Conservation (phyloP, 2,888 invertebrate species). For the Rhimphoctona megacephalus region DNA sequence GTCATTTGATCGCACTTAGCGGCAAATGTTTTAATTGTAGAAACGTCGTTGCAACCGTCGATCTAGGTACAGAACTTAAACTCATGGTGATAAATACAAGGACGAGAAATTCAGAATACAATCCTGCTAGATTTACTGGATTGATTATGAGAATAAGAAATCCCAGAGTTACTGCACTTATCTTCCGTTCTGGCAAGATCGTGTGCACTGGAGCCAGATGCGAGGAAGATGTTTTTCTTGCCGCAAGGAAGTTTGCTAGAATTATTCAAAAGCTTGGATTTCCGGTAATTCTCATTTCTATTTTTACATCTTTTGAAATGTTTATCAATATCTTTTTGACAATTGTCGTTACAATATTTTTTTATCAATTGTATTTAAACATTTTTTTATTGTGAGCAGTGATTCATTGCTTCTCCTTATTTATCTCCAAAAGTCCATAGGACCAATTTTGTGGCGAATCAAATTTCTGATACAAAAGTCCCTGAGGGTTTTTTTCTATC, state of each 20-base stretch:
- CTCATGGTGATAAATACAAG: constrained; percentile 91
- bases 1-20: background rate
- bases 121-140: constrained; percentile 93
- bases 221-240: constrained; percentile 91
- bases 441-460: too few species aligned
- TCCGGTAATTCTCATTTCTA: constrained; percentile 86
- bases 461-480: too few species aligned
- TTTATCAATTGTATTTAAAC: too few species aligned
- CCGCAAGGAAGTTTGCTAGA: constrained; percentile 92
- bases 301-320: constrained; percentile 3
- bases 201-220: constrained; percentile 93
- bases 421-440: background rate
- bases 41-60: constrained; percentile 93
- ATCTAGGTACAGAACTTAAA: constrained; percentile 90
- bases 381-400: too few species aligned
- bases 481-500: too few species aligned
- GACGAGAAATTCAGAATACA: constrained; percentile 93
- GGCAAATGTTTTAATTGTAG: constrained; percentile 84
- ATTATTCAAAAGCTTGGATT: constrained; percentile 94
- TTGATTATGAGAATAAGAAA: constrained; percentile 93
- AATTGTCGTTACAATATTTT: background rate
- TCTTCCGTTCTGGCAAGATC: constrained; percentile 93
- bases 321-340: constrained; percentile 25
- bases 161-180: constrained; percentile 91
- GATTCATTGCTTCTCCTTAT: too few species aligned